Evolutionary conservation across 2,888 invertebrate species (phyloP), one percentile per base, ranked within the genome.

Genomic region (Rhagonycha lutea): DNA sequence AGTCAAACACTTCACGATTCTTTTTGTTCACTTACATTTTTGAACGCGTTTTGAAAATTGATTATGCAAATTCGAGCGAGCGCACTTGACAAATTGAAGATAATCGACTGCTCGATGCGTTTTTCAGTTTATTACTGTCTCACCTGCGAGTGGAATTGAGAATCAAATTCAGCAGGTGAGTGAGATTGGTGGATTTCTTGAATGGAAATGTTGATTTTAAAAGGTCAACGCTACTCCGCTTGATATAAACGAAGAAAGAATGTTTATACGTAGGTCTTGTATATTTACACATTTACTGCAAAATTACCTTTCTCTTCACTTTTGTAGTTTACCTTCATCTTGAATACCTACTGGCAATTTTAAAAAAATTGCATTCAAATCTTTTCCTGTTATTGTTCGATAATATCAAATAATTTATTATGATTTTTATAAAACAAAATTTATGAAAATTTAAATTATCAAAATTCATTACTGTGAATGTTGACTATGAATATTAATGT

Each of bases 151-250:
- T 70, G 74, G 70, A 74, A 74, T 70, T 60, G 61, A 32, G 70
- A 74, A 61, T 74, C 67, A 70, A 74, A 70, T 74, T 70, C 65
- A 61, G 67, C 74, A 67, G 70, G 61, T 70, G 67, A 70, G 70
- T 70, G 73, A 73, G 73, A 73, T 74, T 68, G 74, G 23, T 32
- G 75, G 61, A 75, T 75, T 75, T 75, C 75, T 75, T 72, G 68
- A 75, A 75, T 75, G 71, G 68, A 72, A 71, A 68, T 72, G 75
- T 68, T 68, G 61, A 70, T 62, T 75, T 61, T 32, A 62, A 75
- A 71, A 75, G 74, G 74, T 75, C 72, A 74, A 69, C 71, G 63
- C 28, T 75, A 69, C 70, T 70, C 62, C 14, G 61, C 74, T 72
- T 63, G 75, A 9, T 69, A 32, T 72, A 68, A 75, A 75, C 68